These are phyloP conservation scores for Gallinago stenura DNA, from an alignment of 2,797 vertebrate species.

Conservation along the genomic window DNA sequence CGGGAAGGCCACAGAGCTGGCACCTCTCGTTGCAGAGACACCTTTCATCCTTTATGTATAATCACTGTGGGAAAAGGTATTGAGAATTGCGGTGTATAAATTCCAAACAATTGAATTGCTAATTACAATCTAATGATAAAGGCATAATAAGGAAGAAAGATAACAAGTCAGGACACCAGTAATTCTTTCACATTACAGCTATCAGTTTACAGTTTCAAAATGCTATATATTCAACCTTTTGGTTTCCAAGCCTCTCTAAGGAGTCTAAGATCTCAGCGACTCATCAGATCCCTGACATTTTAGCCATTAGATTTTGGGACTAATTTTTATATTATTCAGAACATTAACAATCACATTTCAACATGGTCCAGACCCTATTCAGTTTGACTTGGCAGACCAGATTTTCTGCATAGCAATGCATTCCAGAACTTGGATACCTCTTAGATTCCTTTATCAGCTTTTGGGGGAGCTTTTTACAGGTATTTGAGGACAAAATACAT, in stretches of 20 bases:
- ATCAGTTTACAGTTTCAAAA: not conserved
- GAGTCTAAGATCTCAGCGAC: not conserved
- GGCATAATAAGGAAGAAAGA: not conserved
- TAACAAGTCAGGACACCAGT: not conserved
- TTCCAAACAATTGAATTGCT: not conserved
- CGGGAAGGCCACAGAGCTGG: fast-evolving
- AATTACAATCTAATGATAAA: not conserved
- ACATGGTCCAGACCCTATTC: not conserved
- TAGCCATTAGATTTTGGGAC: not conserved
- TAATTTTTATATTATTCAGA: not conserved
- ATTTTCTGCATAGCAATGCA: not conserved
- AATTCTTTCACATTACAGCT: not conserved
- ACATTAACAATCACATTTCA: not conserved
- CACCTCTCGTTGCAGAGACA: not conserved
- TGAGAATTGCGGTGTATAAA: not conserved
- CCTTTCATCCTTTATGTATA: not conserved
- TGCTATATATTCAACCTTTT: not conserved
- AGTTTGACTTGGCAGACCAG: not conserved
- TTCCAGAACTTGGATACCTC: not conserved
- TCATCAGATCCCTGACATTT: not conserved
- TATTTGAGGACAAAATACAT: not conserved
- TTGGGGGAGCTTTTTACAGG: not conserved
- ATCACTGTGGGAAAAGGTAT: not conserved
- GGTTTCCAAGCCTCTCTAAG: not conserved
- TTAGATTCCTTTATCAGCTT: not conserved